Conservation (phyloP, 1,140 invertebrate genomes). For the Zaprionus inermis region DNA sequence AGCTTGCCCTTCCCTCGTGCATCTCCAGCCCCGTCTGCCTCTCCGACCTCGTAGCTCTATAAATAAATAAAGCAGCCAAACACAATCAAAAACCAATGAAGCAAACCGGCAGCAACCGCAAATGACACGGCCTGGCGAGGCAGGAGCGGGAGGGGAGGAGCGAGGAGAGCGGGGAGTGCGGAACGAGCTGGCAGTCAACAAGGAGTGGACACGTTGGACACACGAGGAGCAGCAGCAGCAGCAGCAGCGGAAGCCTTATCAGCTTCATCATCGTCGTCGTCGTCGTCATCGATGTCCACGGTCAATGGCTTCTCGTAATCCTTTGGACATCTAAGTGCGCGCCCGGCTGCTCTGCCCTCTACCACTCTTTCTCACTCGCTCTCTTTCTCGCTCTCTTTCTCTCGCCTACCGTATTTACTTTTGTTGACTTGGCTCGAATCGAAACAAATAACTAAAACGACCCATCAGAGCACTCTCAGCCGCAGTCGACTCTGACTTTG, state of each 20-base stretch:
- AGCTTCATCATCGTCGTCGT: conserved; percentile 32
- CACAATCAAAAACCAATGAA: conserved; percentile 80
- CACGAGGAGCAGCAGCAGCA: not conserved
- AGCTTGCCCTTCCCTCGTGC: not conserved
- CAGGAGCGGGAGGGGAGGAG: not conserved
- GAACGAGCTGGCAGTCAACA: conserved; percentile 17
- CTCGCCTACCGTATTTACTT: conserved; percentile 28
- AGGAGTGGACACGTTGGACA: conserved; percentile 6
- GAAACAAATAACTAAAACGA: conserved; percentile 39
- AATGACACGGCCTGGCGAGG: conserved; percentile 55
- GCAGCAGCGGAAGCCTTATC: conserved; percentile 12
- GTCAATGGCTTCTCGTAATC: conserved; percentile 42
- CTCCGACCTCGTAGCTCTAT: conserved; percentile 59
- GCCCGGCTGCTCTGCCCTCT: conserved; percentile 2
- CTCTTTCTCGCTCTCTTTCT: not conserved
- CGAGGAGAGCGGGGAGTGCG: not conserved
- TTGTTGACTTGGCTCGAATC: conserved; percentile 30
- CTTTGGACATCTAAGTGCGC: conserved; percentile 23
- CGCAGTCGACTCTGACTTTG: conserved; percentile 10
- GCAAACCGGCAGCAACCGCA: conserved; percentile 70
- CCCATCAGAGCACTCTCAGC: conserved; percentile 25
- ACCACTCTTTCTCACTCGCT: not conserved
- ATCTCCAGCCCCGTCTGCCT: conserved; percentile 13
- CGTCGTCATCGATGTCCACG: not conserved
- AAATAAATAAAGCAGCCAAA: conserved; percentile 80